Conservation (phyloP, 2,797 vertebrate genomes). For the Sebastes vulpes region DNA sequence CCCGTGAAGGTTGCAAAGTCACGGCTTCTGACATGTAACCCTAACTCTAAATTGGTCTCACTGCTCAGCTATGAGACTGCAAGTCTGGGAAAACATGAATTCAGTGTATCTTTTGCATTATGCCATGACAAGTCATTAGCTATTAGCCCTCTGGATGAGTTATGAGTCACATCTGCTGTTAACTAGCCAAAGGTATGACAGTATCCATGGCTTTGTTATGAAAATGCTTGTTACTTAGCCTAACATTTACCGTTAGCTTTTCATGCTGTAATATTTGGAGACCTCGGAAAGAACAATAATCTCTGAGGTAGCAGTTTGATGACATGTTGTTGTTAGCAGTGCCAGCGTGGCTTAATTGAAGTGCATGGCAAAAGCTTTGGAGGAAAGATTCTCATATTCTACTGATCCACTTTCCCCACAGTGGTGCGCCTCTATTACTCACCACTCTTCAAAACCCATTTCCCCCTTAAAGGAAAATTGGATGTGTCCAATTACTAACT, state of each 20-base stretch:
- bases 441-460: slow-evolving; percentile 64
- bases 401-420: slow-evolving; percentile 73
- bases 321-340: slow-evolving; percentile 66
- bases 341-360: slow-evolving; percentile 57
- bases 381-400: slow-evolving; percentile 73
- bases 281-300: slow-evolving; percentile 72
- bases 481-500: slow-evolving; percentile 63
- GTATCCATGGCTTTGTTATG: slow-evolving; percentile 65
- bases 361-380: slow-evolving; percentile 51
- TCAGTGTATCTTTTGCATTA: slow-evolving; percentile 60
- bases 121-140: slow-evolving; percentile 65
- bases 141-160: slow-evolving; percentile 46
- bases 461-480: slow-evolving; percentile 66
- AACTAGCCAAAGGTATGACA: slow-evolving; percentile 56
- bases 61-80: slow-evolving; percentile 39
- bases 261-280: slow-evolving; percentile 61
- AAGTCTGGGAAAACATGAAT: slow-evolving; percentile 69
- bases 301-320: slow-evolving; percentile 61
- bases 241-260: slow-evolving; percentile 45
- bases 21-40: slow-evolving; percentile 65
- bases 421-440: slow-evolving; percentile 70
- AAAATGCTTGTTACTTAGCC: slow-evolving; percentile 47
- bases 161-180: slow-evolving; percentile 69
- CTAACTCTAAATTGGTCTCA: slow-evolving; percentile 50
- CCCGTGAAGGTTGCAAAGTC: slow-evolving; percentile 60